phyloP scores from a whole-genome alignment of 2,113 vertebrate species.

The Datnioides undecimradiatus region DNA sequence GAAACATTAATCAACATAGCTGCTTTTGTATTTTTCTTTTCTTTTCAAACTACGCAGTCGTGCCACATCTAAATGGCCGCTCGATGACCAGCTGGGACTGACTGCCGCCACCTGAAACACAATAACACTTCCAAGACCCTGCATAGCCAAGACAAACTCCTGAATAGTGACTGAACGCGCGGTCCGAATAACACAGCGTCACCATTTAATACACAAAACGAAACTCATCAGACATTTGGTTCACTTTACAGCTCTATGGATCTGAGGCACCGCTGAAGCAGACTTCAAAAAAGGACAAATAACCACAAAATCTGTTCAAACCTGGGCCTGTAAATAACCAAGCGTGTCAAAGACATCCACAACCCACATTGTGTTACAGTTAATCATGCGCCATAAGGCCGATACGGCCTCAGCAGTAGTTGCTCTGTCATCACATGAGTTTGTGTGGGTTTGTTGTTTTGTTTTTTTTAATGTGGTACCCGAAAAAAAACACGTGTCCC shows the following conservation, averaged over 20 bases:
- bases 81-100: conserved; percentile 4
- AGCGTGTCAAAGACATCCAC: conserved; percentile 4
- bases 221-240: conserved; percentile 5
- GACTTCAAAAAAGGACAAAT: conserved; percentile 17
- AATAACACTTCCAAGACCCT: conserved; percentile 35
- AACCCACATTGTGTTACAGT: conserved; percentile 2
- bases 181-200: conserved; percentile 3
- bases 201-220: conserved; percentile 7
- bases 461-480: neutral
- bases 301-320: conserved; percentile 6
- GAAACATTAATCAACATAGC: conserved; percentile 23
- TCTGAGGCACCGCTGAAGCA: conserved; percentile 19
- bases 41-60: conserved; percentile 4
- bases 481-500: neutral
- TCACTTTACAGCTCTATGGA: conserved; percentile 29
- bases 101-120: conserved; percentile 17
- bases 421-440: conserved; percentile 6
- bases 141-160: conserved; percentile 38
- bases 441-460: no score
- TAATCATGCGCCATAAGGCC: neutral
- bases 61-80: conserved; percentile 9
- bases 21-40: conserved; percentile 16
- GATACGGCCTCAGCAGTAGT: neutral
- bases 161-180: conserved; percentile 28
- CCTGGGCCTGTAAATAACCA: conserved; percentile 13